Conservation (phyloP, 1,140 invertebrate species). For the Zaprionus inermis region DNA sequence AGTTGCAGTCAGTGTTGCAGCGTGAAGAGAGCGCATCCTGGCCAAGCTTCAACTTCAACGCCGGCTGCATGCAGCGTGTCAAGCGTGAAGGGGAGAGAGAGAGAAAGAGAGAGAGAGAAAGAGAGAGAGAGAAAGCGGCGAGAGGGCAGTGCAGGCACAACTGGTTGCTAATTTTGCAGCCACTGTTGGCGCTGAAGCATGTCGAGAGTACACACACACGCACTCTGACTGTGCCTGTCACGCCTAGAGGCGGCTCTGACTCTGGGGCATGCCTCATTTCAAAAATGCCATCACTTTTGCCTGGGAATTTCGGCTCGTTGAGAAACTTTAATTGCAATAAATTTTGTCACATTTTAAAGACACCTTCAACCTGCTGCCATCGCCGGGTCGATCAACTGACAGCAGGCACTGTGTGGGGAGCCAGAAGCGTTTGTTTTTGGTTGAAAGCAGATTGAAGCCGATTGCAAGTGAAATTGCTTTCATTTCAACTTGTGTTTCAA, state of each 20-base stretch:
- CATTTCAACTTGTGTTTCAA: too few relatives aligned
- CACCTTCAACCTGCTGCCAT: constrained; percentile 1
- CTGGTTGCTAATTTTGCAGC: constrained; percentile 51
- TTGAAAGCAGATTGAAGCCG: not conserved
- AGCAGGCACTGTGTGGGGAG: constrained; percentile 12
- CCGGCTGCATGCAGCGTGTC: constrained; percentile 27
- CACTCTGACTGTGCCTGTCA: not conserved
- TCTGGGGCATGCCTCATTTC: constrained; percentile 64
- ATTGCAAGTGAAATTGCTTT: not conserved
- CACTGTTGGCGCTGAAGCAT: constrained; percentile 50
- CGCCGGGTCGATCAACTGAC: too few relatives aligned
- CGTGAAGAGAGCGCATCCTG: not conserved
- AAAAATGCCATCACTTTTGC: constrained; percentile 58
- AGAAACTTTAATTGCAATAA: constrained; percentile 76
- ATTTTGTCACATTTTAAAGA: constrained; percentile 58
- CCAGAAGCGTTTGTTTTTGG: too few relatives aligned
- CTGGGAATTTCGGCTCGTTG: constrained; percentile 9
- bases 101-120: too few relatives aligned
- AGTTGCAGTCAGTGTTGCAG: constrained; percentile 2
- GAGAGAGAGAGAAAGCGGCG: too few relatives aligned
- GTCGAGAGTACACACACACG: constrained; percentile 25
- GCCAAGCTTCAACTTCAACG: constrained; percentile 5
- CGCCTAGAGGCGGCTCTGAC: constrained; percentile 32
- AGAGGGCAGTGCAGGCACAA: constrained; percentile 10
- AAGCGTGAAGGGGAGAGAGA: constrained; percentile 33